Percentiles rank a stretch among this genome's conserved stretches.
These are phyloP conservation scores for Phalacrocorax pelagicus DNA, from an alignment of 2,113 vertebrate genomes.

Conservation along the genomic window DNA sequence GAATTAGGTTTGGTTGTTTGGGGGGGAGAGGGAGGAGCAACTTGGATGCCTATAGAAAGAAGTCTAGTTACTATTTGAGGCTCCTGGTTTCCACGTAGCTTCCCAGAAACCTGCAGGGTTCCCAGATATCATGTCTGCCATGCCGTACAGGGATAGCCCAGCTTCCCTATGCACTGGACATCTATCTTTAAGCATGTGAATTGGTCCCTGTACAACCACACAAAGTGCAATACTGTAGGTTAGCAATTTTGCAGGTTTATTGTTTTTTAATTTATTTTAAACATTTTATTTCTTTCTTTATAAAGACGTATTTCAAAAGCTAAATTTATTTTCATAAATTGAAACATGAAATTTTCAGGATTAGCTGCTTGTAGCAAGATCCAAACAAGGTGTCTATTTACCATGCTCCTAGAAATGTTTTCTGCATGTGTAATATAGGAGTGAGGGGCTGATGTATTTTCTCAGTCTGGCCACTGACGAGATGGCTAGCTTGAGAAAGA, in stretches of 20 bases:
- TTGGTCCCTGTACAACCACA: not conserved
- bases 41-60: not conserved
- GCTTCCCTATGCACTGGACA: not conserved
- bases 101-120: not conserved
- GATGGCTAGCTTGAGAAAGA: not conserved
- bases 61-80: fast-evolving
- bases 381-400: not conserved
- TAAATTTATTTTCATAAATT: not conserved
- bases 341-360: not conserved
- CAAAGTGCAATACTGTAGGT: not conserved
- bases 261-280: not conserved
- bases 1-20: not conserved
- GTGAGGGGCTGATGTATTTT: not conserved
- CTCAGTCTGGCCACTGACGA: not conserved
- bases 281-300: not conserved
- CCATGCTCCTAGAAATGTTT: not conserved
- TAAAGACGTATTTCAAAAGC: not conserved
- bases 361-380: not conserved
- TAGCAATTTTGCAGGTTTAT: not conserved
- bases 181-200: not conserved
- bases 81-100: not conserved
- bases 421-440: not conserved
- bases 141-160: not conserved
- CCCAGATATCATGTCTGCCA: not conserved
- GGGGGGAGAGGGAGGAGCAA: not conserved